These are phyloP conservation scores for Leptura quadrifasciata DNA, from an alignment of 2,888 invertebrate genomes.

Conservation along the genomic window DNA sequence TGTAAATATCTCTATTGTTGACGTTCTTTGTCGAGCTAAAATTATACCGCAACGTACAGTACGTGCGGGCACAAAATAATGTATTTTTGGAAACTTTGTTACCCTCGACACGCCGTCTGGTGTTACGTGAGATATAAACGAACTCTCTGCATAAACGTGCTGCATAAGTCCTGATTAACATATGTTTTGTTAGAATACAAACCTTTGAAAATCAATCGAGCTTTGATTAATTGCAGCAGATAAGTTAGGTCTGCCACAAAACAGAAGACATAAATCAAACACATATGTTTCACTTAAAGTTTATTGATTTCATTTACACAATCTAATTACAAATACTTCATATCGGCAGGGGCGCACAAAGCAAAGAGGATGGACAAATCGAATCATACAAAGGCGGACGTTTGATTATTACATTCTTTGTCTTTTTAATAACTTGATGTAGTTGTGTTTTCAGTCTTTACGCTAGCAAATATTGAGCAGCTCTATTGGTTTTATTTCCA, in stretches of 20 bases:
- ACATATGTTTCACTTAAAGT: constrained; percentile 57
- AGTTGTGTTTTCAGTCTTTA: not conserved
- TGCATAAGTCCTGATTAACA: constrained; percentile 22
- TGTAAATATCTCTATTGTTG: not conserved
- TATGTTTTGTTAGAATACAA: not conserved
- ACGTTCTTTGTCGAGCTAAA: not conserved
- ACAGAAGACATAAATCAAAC: constrained; percentile 40
- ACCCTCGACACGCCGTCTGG: not conserved
- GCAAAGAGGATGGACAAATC: not conserved
- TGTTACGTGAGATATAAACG: constrained; percentile 1
- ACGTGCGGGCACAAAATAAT: not conserved
- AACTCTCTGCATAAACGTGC: not conserved
- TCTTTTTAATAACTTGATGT: not conserved
- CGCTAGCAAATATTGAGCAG: not conserved
- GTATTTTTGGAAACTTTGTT: not conserved
- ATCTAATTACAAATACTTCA: constrained; percentile 61
- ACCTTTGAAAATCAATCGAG: constrained; percentile 21
- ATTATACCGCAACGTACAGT: not conserved
- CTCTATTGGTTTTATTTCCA: not conserved
- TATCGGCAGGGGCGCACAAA: constrained; percentile 33
- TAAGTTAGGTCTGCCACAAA: constrained; percentile 20
- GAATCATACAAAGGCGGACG: not conserved
- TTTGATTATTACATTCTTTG: not conserved
- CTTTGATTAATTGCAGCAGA: constrained; percentile 34
- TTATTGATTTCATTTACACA: constrained; percentile 63